Base-by-base conservation (phyloP, 2,888 invertebrate genomes). In the Ernsta delagoae region DNA sequence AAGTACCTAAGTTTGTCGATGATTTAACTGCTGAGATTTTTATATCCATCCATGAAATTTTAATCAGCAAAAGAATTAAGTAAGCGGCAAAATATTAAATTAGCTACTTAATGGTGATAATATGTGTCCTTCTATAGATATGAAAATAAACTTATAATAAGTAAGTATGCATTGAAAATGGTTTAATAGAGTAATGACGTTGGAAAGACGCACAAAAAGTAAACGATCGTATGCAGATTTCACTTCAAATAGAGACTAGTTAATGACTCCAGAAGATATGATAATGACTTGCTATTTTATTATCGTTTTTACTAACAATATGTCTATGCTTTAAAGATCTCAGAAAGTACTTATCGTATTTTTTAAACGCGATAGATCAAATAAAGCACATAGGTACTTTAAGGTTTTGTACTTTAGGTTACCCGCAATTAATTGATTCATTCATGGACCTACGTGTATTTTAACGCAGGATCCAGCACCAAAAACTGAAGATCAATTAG, bases 401-500 rank as follows among this genome's bases (percentile, higher is more conserved):
- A 24, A 12, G 12, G 6, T n/a, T n/a, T n/a, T n/a, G n/a, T n/a
- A n/a, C n/a, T n/a, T n/a, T n/a, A n/a, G n/a, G n/a, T 24, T 3
- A 24, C 24, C 24, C 24, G 24, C 24, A 24, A 24, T 24, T 24
- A 24, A 1, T 24, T 24, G 24, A 24, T 24, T 24, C 24, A 24
- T 24, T 24, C 24, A 24, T 24, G 24, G 24, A 24, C 24, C 24
- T 24, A 24, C 24, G 24, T 24, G 24, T 24, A 5, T 98, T 0
- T 74, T 65, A 43, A 54, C 70, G 9, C 95, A 98, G 95, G 99
- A 99, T 79, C 97, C 98, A 0, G 97, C 98, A 4, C 99, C 99
- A 9, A 98, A 99, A 94, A 99, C 99, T 0, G 99, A 99, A 86
- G 99, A 99, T 89, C 97, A 98, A 86, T 88, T 99, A 70, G 98